Percentiles rank a stretch among this genome's conserved stretches.
phyloP scores from a whole-genome alignment of 1,140 invertebrate species.

The Pseudomyrmex concolor region DNA sequence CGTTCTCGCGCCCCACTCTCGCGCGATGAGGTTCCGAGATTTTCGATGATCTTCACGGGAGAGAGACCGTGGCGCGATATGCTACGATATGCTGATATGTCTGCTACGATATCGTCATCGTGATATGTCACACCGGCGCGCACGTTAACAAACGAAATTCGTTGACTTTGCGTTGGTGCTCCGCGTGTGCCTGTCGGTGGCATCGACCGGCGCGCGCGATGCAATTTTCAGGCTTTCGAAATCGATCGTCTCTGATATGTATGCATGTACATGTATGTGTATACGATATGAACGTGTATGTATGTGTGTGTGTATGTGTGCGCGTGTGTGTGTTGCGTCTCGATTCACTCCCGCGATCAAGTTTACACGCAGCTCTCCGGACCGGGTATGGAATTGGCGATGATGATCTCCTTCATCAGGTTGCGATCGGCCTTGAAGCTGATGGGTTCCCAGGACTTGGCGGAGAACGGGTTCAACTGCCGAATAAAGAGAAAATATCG shows the following conservation, averaged over 20 bases:
- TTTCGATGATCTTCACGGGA: conserved; percentile 15
- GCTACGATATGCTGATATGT: conserved; percentile 70
- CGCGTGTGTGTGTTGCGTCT: conserved; percentile 27
- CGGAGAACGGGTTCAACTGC: conserved; percentile 84
- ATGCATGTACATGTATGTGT: background rate
- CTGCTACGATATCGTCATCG: conserved; percentile 61
- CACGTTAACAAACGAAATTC: conserved; percentile 50
- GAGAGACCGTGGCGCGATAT: conserved; percentile 46
- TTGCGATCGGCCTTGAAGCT: conserved; percentile 84
- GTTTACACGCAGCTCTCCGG: conserved; percentile 91
- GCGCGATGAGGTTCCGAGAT: conserved; percentile 6
- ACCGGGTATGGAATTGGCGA: conserved; percentile 90
- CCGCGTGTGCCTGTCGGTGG: conserved; percentile 32
- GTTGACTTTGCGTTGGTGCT: conserved; percentile 47
- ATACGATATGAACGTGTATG: background rate
- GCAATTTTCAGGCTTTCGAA: conserved; percentile 44
- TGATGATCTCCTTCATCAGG: conserved; percentile 87
- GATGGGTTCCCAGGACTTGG: conserved; percentile 84
- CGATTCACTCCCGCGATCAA: conserved; percentile 36
- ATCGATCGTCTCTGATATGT: conserved; percentile 40
- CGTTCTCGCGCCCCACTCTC: conserved; percentile 23
- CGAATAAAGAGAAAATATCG: conserved; percentile 34
- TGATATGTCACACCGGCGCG: conserved; percentile 51
- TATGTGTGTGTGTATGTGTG: background rate
- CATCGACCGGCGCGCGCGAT: conserved; percentile 33